Conservation (phyloP, 2,888 invertebrate genomes). For the Chloroclystis v-ata region DNA sequence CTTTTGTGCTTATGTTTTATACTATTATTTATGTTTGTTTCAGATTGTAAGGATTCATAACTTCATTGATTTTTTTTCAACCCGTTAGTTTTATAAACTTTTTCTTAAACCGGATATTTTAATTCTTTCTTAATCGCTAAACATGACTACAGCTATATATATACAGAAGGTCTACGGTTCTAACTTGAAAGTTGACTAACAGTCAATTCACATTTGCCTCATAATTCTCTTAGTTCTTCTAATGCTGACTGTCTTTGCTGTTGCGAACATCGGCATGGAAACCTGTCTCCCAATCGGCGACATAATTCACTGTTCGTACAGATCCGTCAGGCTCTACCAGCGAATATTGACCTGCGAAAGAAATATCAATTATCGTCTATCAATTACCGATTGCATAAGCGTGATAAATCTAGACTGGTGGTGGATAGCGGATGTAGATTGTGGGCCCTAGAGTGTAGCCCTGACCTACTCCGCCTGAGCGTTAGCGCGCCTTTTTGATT, state of each 20-base stretch:
- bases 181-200: too few relatives aligned
- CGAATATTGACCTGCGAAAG: slow-evolving; percentile 77
- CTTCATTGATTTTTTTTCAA: too few relatives aligned
- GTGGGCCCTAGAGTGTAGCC: neutral
- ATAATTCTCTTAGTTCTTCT: slow-evolving; percentile 24
- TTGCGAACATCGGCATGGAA: slow-evolving; percentile 86
- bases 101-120: too few relatives aligned
- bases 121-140: too few relatives aligned
- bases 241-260: slow-evolving; percentile 76
- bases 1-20: too few relatives aligned
- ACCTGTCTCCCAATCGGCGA: slow-evolving; percentile 87
- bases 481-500: neutral
- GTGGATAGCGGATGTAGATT: neutral
- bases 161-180: too few relatives aligned
- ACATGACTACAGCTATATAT: too few relatives aligned
- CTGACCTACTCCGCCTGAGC: neutral
- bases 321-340: slow-evolving; percentile 86
- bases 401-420: neutral
- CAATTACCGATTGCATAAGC: slow-evolving; percentile 1
- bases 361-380: neutral
- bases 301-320: slow-evolving; percentile 85
- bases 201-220: neutral
- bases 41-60: too few relatives aligned
- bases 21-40: too few relatives aligned
- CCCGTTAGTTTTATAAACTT: too few relatives aligned